phyloP scores from a whole-genome alignment of 2,113 vertebrate species.

The Natator depressus region DNA sequence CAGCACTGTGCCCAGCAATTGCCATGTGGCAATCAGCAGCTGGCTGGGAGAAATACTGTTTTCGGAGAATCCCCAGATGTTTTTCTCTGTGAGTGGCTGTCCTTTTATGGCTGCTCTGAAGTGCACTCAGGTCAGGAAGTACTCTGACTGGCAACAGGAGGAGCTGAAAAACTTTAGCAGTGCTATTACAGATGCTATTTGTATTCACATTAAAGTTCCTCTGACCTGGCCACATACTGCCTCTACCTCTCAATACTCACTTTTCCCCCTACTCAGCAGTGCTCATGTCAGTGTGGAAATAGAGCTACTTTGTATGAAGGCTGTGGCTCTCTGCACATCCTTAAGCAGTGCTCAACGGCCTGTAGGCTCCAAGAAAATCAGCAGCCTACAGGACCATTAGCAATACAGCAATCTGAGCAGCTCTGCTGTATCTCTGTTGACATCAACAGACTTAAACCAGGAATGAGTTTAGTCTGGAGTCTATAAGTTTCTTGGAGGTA shows the following conservation, averaged over 20 bases:
- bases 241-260: neutral
- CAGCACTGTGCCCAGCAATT: neutral
- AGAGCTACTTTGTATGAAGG: neutral
- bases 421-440: neutral
- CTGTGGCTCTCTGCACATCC: neutral
- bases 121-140: neutral
- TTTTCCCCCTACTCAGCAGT: neutral
- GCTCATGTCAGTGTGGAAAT: neutral
- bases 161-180: neutral
- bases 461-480: neutral
- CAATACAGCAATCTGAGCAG: neutral
- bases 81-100: neutral
- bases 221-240: neutral
- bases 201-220: neutral
- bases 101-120: neutral
- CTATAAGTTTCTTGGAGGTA: neutral
- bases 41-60: neutral
- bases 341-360: neutral
- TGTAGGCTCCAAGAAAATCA: neutral
- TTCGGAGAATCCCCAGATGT: neutral
- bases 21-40: neutral
- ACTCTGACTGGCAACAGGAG: neutral
- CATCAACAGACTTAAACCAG: neutral
- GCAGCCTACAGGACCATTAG: neutral
- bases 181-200: neutral